Base-by-base conservation (phyloP, 2,113 vertebrate species). In the Lamprotornis superbus region DNA sequence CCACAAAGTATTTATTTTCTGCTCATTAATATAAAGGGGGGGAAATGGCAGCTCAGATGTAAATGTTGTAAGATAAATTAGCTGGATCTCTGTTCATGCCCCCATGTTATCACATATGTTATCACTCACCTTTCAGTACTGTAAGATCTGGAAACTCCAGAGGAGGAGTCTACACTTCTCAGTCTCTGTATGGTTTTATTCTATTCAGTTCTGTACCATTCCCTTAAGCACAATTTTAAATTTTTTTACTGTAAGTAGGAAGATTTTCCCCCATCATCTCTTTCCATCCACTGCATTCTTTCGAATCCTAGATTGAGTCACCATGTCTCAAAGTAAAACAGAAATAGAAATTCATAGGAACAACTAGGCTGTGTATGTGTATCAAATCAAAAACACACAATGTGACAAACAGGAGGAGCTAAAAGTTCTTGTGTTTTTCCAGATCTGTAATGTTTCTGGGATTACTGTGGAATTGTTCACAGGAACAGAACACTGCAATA, bases 311-410 rank as follows among this genome's bases (percentile, higher is more conserved):
- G 47, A 33, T 2, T 30, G 15, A 69, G 10, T 53, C 22, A 76
- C 35, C 49, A 24, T 35, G 24, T 53, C 21, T 69, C 28, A 71
- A n/a, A 21, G 21, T 79, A 67, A 79, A 37, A 55, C 5, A 80
- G 53, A 88, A 78, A 86, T 5, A 83, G 3, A 83, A 83, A 76
- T 59, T n/a, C 31, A 25, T 16, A 87, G 40, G 47, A 71, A 39
- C 6, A 39, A 23, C 5, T 2, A 1, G 12, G 11, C 3, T 47
- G 11, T 35, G 15, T 52, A 31, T 4, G 2, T 23, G 5, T 61
- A 42, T 47, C 27, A 57, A 52, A 67, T 31, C 18, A 71, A 64
- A 79, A 37, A 69, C 15, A 40, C 11, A 28, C 9, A 47, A 8
- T 1, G 6, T 25, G 49, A 44, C 16, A 50, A 71, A 63, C 30